phyloP scores from a whole-genome alignment of 2,888 invertebrate species.

The Ectobius pallidus region DNA sequence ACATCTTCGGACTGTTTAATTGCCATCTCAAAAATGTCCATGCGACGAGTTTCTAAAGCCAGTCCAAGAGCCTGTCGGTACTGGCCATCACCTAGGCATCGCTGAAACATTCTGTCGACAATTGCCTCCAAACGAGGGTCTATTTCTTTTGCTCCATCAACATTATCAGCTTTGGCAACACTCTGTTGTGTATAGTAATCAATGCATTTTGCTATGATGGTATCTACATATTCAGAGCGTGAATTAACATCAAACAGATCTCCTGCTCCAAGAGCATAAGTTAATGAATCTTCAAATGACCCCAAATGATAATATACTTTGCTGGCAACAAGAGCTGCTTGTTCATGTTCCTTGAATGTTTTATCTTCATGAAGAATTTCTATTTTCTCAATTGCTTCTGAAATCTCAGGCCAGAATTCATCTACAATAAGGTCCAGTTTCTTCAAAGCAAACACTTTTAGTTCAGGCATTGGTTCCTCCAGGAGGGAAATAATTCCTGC shows the following conservation, averaged over 20 bases:
- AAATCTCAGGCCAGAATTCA: constrained; percentile 99
- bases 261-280: constrained; percentile 96
- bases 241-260: constrained; percentile 94
- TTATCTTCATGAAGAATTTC: constrained; percentile 96
- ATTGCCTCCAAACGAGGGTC: constrained; percentile 88
- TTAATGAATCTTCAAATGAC: constrained; percentile 94
- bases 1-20: constrained; percentile 93
- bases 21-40: constrained; percentile 95
- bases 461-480: constrained; percentile 91
- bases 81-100: constrained; percentile 93
- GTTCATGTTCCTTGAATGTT: constrained; percentile 82
- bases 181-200: constrained; percentile 94
- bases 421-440: constrained; percentile 94
- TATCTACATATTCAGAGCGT: constrained; percentile 94
- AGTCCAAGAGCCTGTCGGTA: constrained; percentile 95
- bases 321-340: constrained; percentile 96
- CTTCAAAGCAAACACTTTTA: constrained; percentile 91
- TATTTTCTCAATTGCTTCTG: constrained; percentile 97
- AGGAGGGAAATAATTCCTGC: constrained; percentile 95
- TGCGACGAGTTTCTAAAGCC: constrained; percentile 93
- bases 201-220: constrained; percentile 94
- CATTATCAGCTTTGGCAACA: constrained; percentile 69
- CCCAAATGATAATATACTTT: constrained; percentile 99
- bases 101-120: constrained; percentile 96
- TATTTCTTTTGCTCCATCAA: constrained; percentile 67